Conservation (phyloP, 2,113 vertebrate genomes). For the Hiodon tergisus region DNA sequence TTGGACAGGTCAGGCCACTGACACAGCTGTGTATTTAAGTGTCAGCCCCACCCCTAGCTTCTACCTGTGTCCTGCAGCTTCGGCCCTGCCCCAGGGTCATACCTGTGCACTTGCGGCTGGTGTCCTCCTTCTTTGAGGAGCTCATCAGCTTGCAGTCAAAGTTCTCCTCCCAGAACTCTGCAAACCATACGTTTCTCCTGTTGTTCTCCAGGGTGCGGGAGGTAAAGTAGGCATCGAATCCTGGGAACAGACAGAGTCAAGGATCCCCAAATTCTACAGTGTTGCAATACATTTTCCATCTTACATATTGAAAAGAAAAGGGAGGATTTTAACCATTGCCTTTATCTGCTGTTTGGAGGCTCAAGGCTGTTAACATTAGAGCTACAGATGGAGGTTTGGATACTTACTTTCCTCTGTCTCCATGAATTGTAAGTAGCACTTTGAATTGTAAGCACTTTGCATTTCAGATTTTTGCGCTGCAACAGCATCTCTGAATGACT, state of each 20-base stretch:
- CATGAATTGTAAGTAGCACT: background rate
- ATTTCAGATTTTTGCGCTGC: background rate
- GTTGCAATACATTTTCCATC: too few species aligned
- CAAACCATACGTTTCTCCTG: slow-evolving; percentile 66
- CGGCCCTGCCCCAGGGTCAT: background rate
- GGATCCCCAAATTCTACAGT: slow-evolving; percentile 28
- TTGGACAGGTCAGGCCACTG: too few species aligned
- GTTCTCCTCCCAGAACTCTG: slow-evolving; percentile 68
- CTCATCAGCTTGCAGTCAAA: slow-evolving; percentile 64
- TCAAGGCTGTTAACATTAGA: too few species aligned
- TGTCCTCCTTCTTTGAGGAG: slow-evolving; percentile 59
- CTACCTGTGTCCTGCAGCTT: too few species aligned
- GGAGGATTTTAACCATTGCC: background rate
- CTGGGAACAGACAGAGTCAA: slow-evolving; percentile 47
- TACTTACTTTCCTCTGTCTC: background rate
- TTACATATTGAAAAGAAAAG: too few species aligned
- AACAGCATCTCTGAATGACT: too few species aligned
- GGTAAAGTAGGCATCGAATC: slow-evolving; percentile 65
- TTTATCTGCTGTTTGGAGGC: too few species aligned
- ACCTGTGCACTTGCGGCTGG: slow-evolving; percentile 65
- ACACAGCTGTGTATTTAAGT: too few species aligned
- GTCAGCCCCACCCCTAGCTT: too few species aligned
- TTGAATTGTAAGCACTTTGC: background rate
- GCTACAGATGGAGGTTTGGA: background rate
- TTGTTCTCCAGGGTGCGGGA: slow-evolving; percentile 65